Percentiles rank a stretch among this genome's conserved stretches.
Conservation (phyloP, 1,140 invertebrate genomes). For the Megathymus violae region DNA sequence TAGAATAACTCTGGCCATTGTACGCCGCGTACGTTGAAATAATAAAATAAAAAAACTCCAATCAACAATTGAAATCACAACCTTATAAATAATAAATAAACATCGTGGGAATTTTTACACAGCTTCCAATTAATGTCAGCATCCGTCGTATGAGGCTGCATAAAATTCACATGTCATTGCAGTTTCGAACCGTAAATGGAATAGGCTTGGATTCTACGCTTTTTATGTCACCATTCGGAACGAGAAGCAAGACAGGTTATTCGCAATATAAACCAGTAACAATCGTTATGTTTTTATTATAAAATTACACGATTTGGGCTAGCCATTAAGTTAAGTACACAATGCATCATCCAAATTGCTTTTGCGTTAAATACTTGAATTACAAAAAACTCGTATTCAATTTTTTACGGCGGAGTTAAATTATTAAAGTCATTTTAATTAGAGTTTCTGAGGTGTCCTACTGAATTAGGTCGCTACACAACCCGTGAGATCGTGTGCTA, state of each 20-base stretch:
- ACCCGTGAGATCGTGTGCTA: no score
- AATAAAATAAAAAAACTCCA: no score
- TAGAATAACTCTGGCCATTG: no score
- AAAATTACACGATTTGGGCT: not conserved
- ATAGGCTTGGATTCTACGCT: slow-evolving; percentile 27
- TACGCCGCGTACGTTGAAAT: no score
- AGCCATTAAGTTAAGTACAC: not conserved
- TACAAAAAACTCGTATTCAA: no score
- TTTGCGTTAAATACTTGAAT: slow-evolving; percentile 1
- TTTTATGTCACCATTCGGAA: slow-evolving; percentile 21
- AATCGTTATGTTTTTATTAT: not conserved
- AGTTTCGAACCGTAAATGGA: slow-evolving; percentile 28
- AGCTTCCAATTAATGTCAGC: slow-evolving; percentile 29
- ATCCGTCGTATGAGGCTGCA: slow-evolving; percentile 22
- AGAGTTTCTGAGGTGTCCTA: no score
- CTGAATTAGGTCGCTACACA: no score
- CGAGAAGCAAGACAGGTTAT: slow-evolving; percentile 28
- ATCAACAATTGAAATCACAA: no score
- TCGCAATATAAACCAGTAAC: slow-evolving; percentile 21
- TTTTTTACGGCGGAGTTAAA: no score
- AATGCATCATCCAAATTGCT: not conserved
- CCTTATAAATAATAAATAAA: slow-evolving; percentile 7
- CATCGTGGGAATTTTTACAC: slow-evolving; percentile 27
- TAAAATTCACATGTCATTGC: slow-evolving; percentile 32
- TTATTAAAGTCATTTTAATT: no score